Base-by-base conservation (phyloP, 2,113 vertebrate species). In the Sylvilagus bachmani region DNA sequence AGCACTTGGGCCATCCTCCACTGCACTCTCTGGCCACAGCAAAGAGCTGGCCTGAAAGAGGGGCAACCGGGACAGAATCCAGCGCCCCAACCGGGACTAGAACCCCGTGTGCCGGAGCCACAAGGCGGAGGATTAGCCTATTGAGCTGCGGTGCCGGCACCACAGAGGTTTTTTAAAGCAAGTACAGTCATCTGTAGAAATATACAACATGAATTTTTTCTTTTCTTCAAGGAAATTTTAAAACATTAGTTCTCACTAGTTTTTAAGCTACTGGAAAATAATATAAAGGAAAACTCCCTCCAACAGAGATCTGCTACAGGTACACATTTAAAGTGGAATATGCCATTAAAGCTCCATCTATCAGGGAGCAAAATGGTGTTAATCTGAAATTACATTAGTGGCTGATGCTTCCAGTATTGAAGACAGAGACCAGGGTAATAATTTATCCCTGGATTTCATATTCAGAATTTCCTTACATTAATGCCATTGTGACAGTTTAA, bases 271-370 rank as follows among this genome's bases (percentile, higher is more conserved):
- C 24, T 89, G 36, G 82, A 94, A 94, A 96, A 74, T 61, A 97
- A 92, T 62, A 38, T 78, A 94, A 92, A 92, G 74, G 74, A 89
- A 95, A 96, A 62, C 53, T 90, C 87, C 87, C 69, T 93, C 93
- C 88, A 92, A 91, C 84, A 87, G 92, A 95, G 92, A 96, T 82
- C 90, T 89, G 89, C 73, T 96, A 96, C 83, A 97, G 97, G 86
- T 97, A 98, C 96, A 96, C 96, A 97, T 96, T 71, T 83, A 96
- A 88, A 95, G 95, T 95, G 93, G 95, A 89, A 62, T 85, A 93
- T n/a, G 78, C 25, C 78, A 36, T 91, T 96, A 71, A 96, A 97
- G 78, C 51, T 95, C 80, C n/a, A 97, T 74, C n/a, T 71, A 93
- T 49, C 64, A 94, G 44, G 22, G 73, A 77, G 6, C 85, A 44